Evolutionary conservation across 2,888 invertebrate species (phyloP).

Genomic region (Microplitis manilae): DNA sequence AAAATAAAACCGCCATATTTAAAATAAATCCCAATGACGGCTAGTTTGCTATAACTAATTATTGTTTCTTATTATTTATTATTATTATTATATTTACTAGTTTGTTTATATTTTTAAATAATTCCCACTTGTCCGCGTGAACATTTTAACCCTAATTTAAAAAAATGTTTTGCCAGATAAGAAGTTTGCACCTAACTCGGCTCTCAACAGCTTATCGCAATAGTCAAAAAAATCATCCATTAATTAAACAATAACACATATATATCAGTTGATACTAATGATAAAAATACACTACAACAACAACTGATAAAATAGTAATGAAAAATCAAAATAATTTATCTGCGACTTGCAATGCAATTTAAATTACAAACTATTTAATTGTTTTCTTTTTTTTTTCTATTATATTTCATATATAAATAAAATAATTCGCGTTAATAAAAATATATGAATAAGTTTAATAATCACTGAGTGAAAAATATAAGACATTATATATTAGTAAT

Average conservation of each 20-base stretch:
- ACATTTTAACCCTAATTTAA: conserved; percentile 25
- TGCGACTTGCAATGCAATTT: too few relatives aligned
- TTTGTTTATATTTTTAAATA: conserved; percentile 9
- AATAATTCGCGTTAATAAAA: background rate
- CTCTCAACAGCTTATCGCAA: conserved; percentile 58
- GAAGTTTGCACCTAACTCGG: conserved; percentile 62
- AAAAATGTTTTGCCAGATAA: conserved; percentile 63
- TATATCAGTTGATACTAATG: conserved; percentile 30
- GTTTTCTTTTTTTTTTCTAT: too few relatives aligned
- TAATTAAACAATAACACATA: conserved; percentile 38
- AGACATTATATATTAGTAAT: conserved; percentile 4
- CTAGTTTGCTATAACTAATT: conserved; percentile 21
- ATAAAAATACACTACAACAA: background rate
- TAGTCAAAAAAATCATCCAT: conserved; percentile 47
- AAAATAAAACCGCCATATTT: background rate
- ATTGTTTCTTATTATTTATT: conserved; percentile 18
- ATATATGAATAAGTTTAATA: background rate
- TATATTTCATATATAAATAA: too few relatives aligned
- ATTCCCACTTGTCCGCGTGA: conserved; percentile 23
- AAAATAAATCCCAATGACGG: background rate
- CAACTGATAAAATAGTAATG: too few relatives aligned
- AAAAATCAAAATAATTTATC: too few relatives aligned
- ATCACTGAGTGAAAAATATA: conserved; percentile 2
- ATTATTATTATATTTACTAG: conserved; percentile 8
- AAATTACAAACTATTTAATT: too few relatives aligned